These are phyloP conservation scores for Cheirogaleus major DNA, from an alignment of 2,797 vertebrate genomes.

Conservation along the genomic window DNA sequence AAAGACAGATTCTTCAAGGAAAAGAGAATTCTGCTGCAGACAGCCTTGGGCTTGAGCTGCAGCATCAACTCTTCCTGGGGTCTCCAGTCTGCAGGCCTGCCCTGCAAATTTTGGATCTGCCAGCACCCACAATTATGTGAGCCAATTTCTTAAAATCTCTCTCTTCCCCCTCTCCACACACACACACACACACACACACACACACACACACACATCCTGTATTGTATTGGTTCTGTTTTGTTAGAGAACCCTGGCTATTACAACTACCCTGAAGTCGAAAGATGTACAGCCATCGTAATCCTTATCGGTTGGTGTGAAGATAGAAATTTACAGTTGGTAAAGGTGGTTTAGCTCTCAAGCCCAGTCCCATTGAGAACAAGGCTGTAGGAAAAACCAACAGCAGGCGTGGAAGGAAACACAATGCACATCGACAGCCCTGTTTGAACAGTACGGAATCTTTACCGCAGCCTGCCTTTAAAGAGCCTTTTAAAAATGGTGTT, in stretches of 20 bases:
- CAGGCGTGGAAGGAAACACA: neutral
- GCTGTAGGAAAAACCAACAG: neutral
- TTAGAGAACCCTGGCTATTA: neutral
- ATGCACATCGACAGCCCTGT: neutral
- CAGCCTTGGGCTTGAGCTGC: neutral
- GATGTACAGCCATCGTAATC: neutral
- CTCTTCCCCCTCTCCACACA: neutral
- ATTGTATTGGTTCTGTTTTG: neutral
- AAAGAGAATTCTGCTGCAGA: neutral
- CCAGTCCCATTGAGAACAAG: neutral
- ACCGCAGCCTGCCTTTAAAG: neutral
- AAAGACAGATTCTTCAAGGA: neutral
- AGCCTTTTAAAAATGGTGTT: neutral
- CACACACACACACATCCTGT: accelerated
- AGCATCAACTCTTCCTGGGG: neutral
- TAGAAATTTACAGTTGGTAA: neutral
- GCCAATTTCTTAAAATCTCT: neutral
- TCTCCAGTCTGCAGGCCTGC: neutral
- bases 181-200: too few relatives aligned
- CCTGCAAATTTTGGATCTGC: neutral
- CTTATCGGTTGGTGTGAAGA: neutral
- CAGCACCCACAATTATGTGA: neutral
- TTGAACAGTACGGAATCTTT: neutral
- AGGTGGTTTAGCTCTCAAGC: neutral
- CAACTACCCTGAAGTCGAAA: neutral